phyloP scores from a whole-genome alignment of 2,888 invertebrate species.

The Bruchidius siliquastri region DNA sequence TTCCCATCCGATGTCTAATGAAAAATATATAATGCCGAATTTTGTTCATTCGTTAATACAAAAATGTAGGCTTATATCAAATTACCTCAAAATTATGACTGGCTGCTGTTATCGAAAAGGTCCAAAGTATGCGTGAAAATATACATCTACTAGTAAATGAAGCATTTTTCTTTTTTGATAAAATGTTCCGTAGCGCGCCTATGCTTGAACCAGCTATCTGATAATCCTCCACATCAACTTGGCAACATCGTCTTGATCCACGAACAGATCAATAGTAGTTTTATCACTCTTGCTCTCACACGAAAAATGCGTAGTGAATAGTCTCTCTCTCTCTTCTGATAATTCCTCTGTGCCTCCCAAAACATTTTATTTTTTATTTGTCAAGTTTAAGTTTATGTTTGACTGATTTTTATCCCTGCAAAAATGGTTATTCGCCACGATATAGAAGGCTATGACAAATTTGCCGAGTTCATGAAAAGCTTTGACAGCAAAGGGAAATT shows the following conservation, averaged over 20 bases:
- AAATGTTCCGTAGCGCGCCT: not conserved
- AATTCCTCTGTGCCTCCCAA: not conserved
- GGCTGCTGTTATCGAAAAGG: too few relatives aligned
- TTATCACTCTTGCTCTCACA: not conserved
- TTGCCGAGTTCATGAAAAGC: constrained; percentile 53
- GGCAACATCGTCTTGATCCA: not conserved
- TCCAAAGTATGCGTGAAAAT: too few relatives aligned
- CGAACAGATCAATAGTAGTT: too few relatives aligned
- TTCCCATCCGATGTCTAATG: too few relatives aligned
- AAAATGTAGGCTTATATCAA: too few relatives aligned
- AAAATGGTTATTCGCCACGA: constrained; percentile 50
- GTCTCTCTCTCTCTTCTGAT: not conserved
- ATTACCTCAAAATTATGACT: too few relatives aligned
- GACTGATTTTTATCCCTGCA: not conserved
- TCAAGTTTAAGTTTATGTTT: not conserved
- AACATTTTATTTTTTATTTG: not conserved
- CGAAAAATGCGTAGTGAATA: not conserved
- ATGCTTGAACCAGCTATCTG: not conserved
- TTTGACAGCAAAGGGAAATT: constrained; percentile 47
- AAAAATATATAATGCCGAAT: too few relatives aligned
- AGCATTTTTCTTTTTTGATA: too few relatives aligned
- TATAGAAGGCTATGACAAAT: constrained; percentile 60
- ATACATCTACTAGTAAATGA: too few relatives aligned
- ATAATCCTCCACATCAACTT: not conserved
- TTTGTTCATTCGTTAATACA: too few relatives aligned